Percentiles rank a stretch among this genome's conserved stretches.
These are phyloP conservation scores for Penaeus indicus DNA, from an alignment of 1,140 invertebrate species.

Conservation along the genomic window DNA sequence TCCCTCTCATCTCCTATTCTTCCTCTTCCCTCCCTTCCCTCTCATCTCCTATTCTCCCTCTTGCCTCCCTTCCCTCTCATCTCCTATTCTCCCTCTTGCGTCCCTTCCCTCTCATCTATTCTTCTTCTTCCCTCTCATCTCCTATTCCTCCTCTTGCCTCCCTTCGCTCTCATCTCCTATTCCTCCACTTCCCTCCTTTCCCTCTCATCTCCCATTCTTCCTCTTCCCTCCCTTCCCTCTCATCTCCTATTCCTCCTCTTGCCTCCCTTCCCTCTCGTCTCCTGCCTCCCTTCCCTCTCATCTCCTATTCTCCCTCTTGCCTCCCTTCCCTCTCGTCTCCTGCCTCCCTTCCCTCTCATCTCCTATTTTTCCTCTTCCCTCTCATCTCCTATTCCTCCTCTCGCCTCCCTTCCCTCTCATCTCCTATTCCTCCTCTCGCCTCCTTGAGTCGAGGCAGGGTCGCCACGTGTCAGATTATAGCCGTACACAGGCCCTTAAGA, in stretches of 20 bases:
- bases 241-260: not conserved
- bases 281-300: not conserved
- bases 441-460: no score
- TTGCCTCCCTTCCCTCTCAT: not conserved
- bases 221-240: not conserved
- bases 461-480: no score
- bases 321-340: not conserved
- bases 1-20: not conserved
- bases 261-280: not conserved
- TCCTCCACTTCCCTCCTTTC: accelerated
- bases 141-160: not conserved
- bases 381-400: not conserved
- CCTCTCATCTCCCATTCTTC: not conserved
- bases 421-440: not conserved
- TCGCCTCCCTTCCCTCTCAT: not conserved
- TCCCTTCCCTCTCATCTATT: not conserved
- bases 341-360: no score
- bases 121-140: not conserved
- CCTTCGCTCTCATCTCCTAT: no score
- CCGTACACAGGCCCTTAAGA: no score
- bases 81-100: no score
- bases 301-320: not conserved
- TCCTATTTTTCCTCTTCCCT: not conserved
- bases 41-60: no score
- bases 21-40: not conserved